Percentiles rank a stretch among this genome's conserved stretches.
Conservation (phyloP, 1,140 invertebrate species). For the Sycobia sp. region DNA sequence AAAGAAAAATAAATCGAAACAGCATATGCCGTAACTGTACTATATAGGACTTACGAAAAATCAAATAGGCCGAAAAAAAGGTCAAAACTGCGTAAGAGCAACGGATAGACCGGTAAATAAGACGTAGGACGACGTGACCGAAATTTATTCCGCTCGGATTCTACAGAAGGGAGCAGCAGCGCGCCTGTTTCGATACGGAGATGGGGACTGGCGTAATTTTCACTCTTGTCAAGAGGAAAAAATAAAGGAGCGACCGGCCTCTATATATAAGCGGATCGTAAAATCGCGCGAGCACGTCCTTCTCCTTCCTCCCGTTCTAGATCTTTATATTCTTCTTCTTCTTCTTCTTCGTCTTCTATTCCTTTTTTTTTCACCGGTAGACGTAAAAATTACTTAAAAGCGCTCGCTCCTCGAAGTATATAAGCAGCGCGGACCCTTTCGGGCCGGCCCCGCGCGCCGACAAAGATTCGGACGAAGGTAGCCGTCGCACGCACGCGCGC, state of each 20-base stretch:
- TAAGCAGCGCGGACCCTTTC: conserved; percentile 31
- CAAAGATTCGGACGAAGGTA: conserved; percentile 53
- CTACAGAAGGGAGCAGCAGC: background rate
- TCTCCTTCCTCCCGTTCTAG: background rate
- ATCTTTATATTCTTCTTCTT: background rate
- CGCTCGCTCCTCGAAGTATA: conserved; percentile 2
- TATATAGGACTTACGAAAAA: no score
- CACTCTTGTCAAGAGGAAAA: conserved; percentile 20
- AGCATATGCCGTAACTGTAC: no score
- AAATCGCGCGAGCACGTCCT: conserved; percentile 24
- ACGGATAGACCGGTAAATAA: background rate
- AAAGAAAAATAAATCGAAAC: no score
- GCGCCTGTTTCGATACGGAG: conserved; percentile 7
- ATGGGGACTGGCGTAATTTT: conserved; percentile 10
- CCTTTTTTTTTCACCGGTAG: conserved; percentile 14
- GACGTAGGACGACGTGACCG: background rate
- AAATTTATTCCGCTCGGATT: conserved; percentile 4
- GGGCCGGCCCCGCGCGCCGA: conserved; percentile 39
- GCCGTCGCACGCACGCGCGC: conserved; percentile 38
- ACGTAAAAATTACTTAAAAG: conserved; percentile 36
- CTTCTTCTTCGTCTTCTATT: background rate
- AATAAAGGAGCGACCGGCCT: conserved; percentile 21
- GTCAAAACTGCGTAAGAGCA: no score
- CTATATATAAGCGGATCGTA: conserved; percentile 23
- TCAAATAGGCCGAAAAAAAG: no score